Conservation (phyloP, 1,140 invertebrate genomes). For the Pissodes strobi region DNA sequence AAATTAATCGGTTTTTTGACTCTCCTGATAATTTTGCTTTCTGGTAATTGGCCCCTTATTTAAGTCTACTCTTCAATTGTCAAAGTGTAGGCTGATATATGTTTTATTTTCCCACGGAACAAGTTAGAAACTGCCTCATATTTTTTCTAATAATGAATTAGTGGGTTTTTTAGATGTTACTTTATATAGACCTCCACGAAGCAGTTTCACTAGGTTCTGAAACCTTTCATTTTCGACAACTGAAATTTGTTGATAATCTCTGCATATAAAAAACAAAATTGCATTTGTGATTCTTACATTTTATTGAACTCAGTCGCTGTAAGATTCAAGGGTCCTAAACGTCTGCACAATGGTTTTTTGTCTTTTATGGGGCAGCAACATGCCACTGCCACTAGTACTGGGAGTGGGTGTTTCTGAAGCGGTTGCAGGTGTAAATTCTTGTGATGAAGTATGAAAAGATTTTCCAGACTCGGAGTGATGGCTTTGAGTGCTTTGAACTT, state of each 20-base stretch:
- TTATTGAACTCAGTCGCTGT: not conserved
- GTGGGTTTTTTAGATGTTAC: not conserved
- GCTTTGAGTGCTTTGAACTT: constrained; percentile 14
- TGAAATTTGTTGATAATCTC: not conserved
- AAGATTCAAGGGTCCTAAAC: not conserved
- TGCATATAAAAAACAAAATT: not conserved
- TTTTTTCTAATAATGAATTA: not conserved
- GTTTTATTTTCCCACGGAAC: not conserved
- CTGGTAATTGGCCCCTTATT: too few relatives aligned
- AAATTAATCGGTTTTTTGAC: too few relatives aligned
- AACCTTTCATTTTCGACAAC: not conserved
- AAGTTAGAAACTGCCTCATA: not conserved
- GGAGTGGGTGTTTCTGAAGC: not conserved
- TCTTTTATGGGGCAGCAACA: not conserved
- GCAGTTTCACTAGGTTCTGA: not conserved
- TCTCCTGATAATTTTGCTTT: too few relatives aligned
- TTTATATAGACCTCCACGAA: not conserved
- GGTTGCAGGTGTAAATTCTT: not conserved
- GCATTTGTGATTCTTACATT: not conserved
- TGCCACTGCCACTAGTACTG: not conserved
- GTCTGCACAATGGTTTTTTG: not conserved
- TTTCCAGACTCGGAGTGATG: not conserved
- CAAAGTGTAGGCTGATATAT: too few relatives aligned
- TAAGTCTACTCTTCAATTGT: too few relatives aligned
- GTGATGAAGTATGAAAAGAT: not conserved